Evolutionary conservation across 2,888 invertebrate genomes (phyloP), one percentile per base, ranked within the genome.

Genomic region (Ephialtes manifestator): DNA sequence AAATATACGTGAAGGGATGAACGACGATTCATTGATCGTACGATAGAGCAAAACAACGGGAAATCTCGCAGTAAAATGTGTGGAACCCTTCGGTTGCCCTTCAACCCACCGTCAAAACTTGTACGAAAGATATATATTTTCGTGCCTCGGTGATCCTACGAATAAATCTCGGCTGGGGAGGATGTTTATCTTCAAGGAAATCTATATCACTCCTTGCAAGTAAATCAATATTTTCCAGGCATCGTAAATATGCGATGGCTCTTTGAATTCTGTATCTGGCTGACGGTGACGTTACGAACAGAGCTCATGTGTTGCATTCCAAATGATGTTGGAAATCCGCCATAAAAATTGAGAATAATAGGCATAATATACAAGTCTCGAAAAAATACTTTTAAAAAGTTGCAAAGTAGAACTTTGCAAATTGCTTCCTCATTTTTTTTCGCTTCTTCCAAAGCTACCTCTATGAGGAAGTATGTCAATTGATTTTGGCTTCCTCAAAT

Each of bases 21-120:
- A 80, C 81, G 82, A 76, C 80, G 86, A 85, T 85, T 85, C 83
- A 82, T 87, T 82, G 87, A 87, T 84, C 87, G 84, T 46, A 35
- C 43, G 51, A 76, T 78, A 71, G 78, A 68, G 68, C 72, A 58
- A 85, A 85, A 85, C 82, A 81, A 71, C 63, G 77, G 67, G 24
- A 81, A 84, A 83, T 80, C 81, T 70, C 70, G 18, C 70, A 74
- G 78, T 78, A 35, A 78, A 78, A 81, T 78, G 78, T 74, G 51
- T 51, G 67, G 53, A 58, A 10, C 58, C 43, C 35, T 46, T 48
- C 68, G 55, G 31, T 8, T 67, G 13, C n/a, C 55, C 70, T 63
- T 4, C 18, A 24, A 18, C 35, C 43, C 58, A 53, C 31, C 68
- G 81, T 85, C 83, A 84, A 85, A 84, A 85, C 74, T 86, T 83